A percentile compares a stretch with the other conserved stretches of the same genome.
Evolutionary conservation across 1,140 invertebrate species (phyloP).

Genomic region (Mactra quadrangularis): DNA sequence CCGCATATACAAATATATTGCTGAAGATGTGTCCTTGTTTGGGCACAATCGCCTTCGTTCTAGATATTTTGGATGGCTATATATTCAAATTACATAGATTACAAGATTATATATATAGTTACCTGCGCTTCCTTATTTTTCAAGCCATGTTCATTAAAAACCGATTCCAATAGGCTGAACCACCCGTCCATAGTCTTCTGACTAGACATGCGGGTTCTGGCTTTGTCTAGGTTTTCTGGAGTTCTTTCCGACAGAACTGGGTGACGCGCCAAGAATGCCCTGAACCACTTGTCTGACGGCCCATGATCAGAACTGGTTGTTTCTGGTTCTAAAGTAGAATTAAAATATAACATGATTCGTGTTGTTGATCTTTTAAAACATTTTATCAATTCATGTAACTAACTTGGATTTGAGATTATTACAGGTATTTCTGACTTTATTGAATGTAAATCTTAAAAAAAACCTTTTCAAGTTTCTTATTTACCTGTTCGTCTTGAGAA

Average conservation of each 20-base stretch:
- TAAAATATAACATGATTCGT: too few species aligned
- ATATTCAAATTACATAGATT: too few species aligned
- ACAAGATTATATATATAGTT: too few species aligned
- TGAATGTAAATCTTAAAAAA: background rate
- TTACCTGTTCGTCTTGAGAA: background rate
- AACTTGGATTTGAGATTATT: too few species aligned
- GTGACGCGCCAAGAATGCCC: background rate
- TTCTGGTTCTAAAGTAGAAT: too few species aligned
- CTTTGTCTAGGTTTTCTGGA: background rate
- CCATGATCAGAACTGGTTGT: background rate
- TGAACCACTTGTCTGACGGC: conserved; percentile 13
- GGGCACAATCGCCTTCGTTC: background rate
- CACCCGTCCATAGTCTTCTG: background rate
- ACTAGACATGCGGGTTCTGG: background rate
- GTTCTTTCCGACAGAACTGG: background rate
- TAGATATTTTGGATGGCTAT: too few species aligned
- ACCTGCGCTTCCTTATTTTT: background rate
- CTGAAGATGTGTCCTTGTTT: background rate
- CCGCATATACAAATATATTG: background rate
- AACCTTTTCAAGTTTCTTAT: background rate
- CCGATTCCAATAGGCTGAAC: background rate
- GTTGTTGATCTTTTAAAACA: background rate
- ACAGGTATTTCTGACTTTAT: too few species aligned
- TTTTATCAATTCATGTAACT: too few species aligned
- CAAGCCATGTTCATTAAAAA: background rate